These are phyloP conservation scores for Ceryle rudis DNA, from an alignment of 2,797 vertebrate species.

Conservation along the genomic window DNA sequence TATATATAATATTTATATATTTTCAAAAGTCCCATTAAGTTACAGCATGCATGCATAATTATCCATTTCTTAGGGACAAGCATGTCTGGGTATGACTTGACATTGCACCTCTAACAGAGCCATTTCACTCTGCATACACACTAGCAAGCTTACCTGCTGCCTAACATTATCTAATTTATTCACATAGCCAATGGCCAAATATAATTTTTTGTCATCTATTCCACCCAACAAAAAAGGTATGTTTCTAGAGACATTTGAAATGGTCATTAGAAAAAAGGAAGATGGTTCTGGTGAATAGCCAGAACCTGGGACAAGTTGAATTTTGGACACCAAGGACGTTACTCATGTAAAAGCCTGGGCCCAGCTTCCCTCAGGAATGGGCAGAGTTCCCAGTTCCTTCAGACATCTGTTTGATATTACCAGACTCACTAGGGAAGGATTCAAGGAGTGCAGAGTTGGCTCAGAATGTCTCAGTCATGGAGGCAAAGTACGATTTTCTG, in stretches of 20 bases:
- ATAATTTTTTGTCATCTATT: neutral
- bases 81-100: neutral
- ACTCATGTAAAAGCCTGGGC: slow-evolving; percentile 29
- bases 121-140: neutral
- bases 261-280: neutral
- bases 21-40: neutral
- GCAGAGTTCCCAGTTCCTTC: slow-evolving; percentile 55
- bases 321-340: slow-evolving; percentile 51
- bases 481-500: neutral
- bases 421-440: slow-evolving; percentile 17
- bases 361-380: slow-evolving; percentile 26
- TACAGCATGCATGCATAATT: neutral
- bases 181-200: rapidly evolving
- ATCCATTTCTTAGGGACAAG: neutral
- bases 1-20: neutral
- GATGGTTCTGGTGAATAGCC: slow-evolving; percentile 3
- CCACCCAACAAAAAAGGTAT: neutral
- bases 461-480: neutral
- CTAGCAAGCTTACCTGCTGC: neutral
- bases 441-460: slow-evolving; percentile 25
- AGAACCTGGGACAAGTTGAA: slow-evolving; percentile 34
- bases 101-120: neutral
- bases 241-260: neutral
- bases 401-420: slow-evolving; percentile 68
- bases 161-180: neutral